These are phyloP conservation scores for Corynorhinus townsendii DNA, from an alignment of 2,113 vertebrate species.

Conservation along the genomic window DNA sequence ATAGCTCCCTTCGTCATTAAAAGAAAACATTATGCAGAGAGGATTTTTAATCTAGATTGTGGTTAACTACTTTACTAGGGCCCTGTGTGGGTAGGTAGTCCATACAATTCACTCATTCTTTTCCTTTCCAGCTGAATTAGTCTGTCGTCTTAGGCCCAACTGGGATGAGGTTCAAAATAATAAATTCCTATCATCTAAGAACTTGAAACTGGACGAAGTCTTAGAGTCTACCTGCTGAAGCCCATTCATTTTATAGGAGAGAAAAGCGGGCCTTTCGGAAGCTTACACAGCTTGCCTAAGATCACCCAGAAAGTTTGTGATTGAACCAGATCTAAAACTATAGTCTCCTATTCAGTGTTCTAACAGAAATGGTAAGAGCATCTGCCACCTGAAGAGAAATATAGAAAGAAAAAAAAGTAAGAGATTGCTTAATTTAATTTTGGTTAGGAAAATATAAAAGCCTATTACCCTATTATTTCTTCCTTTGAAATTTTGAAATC, in stretches of 20 bases:
- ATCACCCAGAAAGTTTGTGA: neutral
- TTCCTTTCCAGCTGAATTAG: slow-evolving; percentile 2
- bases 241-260: neutral
- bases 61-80: neutral
- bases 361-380: neutral
- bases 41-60: neutral
- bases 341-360: neutral
- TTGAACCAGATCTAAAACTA: neutral
- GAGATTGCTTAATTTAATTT: neutral
- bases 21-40: neutral
- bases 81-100: neutral
- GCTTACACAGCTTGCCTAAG: neutral
- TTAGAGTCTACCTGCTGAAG: neutral
- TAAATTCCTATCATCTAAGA: neutral
- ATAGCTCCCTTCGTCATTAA: neutral
- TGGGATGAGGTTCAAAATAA: neutral
- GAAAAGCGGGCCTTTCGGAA: neutral
- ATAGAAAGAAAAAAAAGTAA: neutral
- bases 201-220: neutral
- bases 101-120: neutral
- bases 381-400: neutral
- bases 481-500: neutral
- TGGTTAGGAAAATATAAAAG: neutral
- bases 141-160: neutral
- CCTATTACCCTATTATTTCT: neutral